Conservation (phyloP, 2,888 invertebrate genomes). For the Heliconius aoede region DNA sequence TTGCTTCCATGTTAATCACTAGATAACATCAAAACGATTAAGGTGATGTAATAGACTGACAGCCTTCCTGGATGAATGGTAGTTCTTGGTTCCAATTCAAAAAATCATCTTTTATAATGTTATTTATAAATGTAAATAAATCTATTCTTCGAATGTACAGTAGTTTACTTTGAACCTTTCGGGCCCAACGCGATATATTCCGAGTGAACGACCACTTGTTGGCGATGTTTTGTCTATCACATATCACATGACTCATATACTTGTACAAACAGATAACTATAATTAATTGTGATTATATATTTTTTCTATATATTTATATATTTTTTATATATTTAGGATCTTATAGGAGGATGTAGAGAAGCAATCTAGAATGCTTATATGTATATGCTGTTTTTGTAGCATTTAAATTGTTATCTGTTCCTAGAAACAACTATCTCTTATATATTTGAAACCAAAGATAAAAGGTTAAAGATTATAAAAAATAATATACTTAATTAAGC, state of each 20-base stretch:
- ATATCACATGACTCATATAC: not conserved
- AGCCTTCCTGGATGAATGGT: no score
- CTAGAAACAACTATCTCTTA: conserved; percentile 10
- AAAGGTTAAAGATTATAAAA: conserved; percentile 24
- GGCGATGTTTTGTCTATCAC: not conserved
- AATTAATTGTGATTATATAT: not conserved
- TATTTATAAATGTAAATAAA: no score
- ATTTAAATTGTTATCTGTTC: conserved; percentile 5
- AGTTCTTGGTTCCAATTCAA: no score
- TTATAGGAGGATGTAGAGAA: no score
- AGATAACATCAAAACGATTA: no score
- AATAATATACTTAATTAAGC: conserved; percentile 17
- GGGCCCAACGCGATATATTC: not conserved
- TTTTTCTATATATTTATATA: no score
- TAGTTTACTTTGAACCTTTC: not conserved
- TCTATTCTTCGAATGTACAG: not conserved
- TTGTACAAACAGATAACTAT: not conserved
- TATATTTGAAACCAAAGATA: not conserved
- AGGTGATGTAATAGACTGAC: no score
- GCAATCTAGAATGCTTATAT: no score
- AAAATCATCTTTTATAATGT: no score
- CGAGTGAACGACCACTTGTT: conserved; percentile 1
- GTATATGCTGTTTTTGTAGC: no score
- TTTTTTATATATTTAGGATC: no score
- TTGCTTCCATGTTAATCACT: no score